Percentiles rank a stretch among this genome's conserved stretches.
These are phyloP conservation scores for Eleutherodactylus coqui DNA, from an alignment of 2,797 vertebrate species.

Conservation along the genomic window DNA sequence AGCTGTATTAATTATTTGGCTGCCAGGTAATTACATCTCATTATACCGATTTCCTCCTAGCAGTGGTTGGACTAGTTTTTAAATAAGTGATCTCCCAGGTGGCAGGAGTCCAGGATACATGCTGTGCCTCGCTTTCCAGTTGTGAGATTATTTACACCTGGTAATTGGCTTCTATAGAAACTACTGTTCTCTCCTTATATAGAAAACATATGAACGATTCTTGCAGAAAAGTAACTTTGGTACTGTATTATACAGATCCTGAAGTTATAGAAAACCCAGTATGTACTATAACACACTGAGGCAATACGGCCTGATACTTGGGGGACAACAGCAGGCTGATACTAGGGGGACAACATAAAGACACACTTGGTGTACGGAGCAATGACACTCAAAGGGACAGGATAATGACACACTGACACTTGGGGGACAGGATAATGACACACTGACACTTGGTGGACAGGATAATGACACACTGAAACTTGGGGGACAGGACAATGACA, in stretches of 20 bases:
- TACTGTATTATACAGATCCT: no score
- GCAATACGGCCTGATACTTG: no score
- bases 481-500: not conserved
- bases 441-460: not conserved
- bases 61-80: not conserved
- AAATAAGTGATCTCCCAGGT: conserved; percentile 23
- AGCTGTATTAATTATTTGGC: conserved; percentile 19
- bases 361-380: not conserved
- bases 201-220: not conserved
- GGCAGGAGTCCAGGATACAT: not conserved
- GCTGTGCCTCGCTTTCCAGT: no score
- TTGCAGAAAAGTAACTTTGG: no score
- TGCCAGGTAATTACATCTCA: not conserved
- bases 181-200: not conserved
- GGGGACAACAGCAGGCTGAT: no score
- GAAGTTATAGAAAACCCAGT: no score
- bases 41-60: not conserved
- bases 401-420: not conserved
- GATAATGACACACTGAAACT: not conserved
- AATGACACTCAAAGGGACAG: not conserved
- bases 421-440: not conserved
- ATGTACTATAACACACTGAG: no score
- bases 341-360: no score
- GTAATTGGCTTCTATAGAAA: not conserved
- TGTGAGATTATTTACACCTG: not conserved